Base-by-base conservation (phyloP, 2,797 vertebrate species). In the Parauchenoglanis ngamensis region DNA sequence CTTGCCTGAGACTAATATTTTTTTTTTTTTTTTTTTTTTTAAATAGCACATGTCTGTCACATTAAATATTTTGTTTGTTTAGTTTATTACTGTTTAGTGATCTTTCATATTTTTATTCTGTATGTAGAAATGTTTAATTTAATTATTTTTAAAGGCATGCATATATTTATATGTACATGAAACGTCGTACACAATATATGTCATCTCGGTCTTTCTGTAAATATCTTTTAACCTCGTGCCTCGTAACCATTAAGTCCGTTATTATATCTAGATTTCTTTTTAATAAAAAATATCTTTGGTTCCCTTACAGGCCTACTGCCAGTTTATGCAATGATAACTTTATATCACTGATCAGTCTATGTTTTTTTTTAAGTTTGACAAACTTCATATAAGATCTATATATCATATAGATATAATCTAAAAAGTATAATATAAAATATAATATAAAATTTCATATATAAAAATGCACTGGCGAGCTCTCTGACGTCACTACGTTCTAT, bases 401-500 rank as follows among this genome's bases (percentile, higher is more conserved):
- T 35, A 35, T 35, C 35, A 35, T 35, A 35, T 35, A 35, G 12
- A 75, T 35, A 35, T 35, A 1, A 35, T 35, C 1, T 19, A 21
- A 31, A 78, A 56, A 0, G 5, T 15, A 76, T 57, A 21, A 57
- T 78, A 57, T 79, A 81, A 81, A 61, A 25, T 17, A 61, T 44
- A n/a, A 35, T 35, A 35, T 35, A 35, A 35, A 35, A 35, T 35
- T 49, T 49, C 8, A 49, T 8, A 49, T 49, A 49, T 6, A 49
- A 49, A 49, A 49, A 49, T 49, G 46, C 46, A 5, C 46, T 46
- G 35, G 35, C 40, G 40, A 35, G 31, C 28, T 4, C 25, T 25
- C 31, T 65, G 79, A 82, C 79, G 79, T 82, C 79, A 82, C 79
- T 11, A n/a, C 17, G 28, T 21, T 56, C 10, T 28, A 28, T 7